phyloP scores from a whole-genome alignment of 2,797 vertebrate genomes.

The Parauchenoglanis punctatus region DNA sequence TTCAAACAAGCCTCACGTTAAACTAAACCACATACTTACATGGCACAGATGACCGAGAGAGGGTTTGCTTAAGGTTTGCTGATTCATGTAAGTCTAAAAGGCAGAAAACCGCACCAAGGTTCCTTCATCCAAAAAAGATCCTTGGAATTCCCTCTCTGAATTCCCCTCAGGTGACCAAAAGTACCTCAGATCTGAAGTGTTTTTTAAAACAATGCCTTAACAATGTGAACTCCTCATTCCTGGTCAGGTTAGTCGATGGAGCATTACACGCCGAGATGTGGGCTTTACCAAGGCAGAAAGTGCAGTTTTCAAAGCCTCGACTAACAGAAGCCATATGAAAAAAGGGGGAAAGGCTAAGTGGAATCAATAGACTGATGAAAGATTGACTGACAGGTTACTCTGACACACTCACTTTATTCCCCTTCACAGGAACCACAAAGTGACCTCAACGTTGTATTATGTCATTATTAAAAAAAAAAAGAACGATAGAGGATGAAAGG shows the following conservation, averaged over 20 bases:
- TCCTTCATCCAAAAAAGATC: slow-evolving; percentile 28
- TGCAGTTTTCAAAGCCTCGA: background rate
- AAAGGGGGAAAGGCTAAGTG: slow-evolving; percentile 5
- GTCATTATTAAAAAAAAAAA: slow-evolving; percentile 37
- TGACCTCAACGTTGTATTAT: slow-evolving; percentile 57
- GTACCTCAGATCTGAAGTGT: slow-evolving; percentile 37
- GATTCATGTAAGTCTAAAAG: slow-evolving; percentile 36
- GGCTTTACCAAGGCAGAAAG: slow-evolving; percentile 27
- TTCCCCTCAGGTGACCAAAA: slow-evolving; percentile 39
- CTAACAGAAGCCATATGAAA: slow-evolving; percentile 15
- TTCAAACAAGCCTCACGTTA: slow-evolving; percentile 5
- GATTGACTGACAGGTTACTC: slow-evolving; percentile 40
- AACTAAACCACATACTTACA: slow-evolving; percentile 31
- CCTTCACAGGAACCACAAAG: slow-evolving; percentile 36
- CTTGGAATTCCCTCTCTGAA: slow-evolving; percentile 32
- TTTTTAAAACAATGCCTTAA: slow-evolving; percentile 40
- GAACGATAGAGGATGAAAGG: slow-evolving; percentile 1
- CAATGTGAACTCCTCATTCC: slow-evolving; percentile 18
- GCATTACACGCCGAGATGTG: slow-evolving; percentile 15
- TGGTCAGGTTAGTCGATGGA: slow-evolving; percentile 45
- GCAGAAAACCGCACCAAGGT: slow-evolving; percentile 14
- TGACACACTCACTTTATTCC: slow-evolving; percentile 37
- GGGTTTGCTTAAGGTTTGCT: slow-evolving; percentile 24
- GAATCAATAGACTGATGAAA: slow-evolving; percentile 41
- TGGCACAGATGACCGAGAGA: slow-evolving; percentile 7